phyloP scores from a whole-genome alignment of 1,140 invertebrate species.

The Hycleus cichorii region DNA sequence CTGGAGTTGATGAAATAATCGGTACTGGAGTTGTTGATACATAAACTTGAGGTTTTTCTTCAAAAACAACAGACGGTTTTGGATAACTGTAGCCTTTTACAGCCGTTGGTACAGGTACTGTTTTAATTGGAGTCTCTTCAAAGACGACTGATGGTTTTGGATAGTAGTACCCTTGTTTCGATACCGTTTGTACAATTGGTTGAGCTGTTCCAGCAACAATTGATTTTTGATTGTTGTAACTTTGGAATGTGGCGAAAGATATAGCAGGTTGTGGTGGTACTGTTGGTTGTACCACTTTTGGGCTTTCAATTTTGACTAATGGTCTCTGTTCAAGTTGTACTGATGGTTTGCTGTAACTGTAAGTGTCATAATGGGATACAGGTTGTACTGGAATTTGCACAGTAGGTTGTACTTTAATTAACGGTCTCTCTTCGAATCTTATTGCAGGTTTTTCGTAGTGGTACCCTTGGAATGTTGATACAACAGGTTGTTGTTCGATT shows the following conservation, averaged over 20 bases:
- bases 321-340: background rate
- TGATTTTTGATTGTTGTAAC: conserved; percentile 1
- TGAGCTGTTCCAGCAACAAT: background rate
- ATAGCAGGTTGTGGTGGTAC: background rate
- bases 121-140: background rate
- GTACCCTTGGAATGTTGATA: conserved; percentile 29
- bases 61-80: conserved; percentile 40
- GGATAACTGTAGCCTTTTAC: conserved; percentile 39
- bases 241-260: background rate
- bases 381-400: background rate
- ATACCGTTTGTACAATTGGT: background rate
- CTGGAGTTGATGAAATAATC: conserved; percentile 1
- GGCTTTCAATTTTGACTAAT: background rate
- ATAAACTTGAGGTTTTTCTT: conserved; percentile 30
- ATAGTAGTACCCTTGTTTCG: too few relatives aligned
- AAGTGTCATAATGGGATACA: background rate
- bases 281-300: too few relatives aligned
- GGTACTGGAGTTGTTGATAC: conserved; percentile 4
- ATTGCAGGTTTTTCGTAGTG: conserved; percentile 40
- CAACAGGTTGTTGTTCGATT: background rate
- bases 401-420: background rate
- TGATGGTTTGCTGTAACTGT: background rate
- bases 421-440: conserved; percentile 39
- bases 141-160: too few relatives aligned
- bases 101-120: conserved; percentile 1